Base-by-base conservation (phyloP, 1,140 invertebrate species). In the Drosophila kepulauana region DNA sequence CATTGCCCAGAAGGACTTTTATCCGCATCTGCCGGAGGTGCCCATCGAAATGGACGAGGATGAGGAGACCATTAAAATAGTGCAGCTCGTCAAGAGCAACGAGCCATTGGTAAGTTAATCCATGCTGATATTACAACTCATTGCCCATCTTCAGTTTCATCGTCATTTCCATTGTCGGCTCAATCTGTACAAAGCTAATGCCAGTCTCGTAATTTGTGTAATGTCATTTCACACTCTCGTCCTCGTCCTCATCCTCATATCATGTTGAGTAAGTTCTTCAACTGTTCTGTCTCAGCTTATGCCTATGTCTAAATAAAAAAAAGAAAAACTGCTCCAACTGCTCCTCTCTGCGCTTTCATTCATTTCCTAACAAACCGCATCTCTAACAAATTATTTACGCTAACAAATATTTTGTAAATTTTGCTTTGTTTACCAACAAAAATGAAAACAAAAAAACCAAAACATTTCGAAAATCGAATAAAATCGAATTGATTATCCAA, bases 21-120 rank as follows among this genome's bases (percentile, higher is more conserved):
- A 97, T 86, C 98, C 98, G 28, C 96, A 97, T 91, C 93, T 99
- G 66, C 97, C 97, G 1, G 97, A 98, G 89, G 95, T 98, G 77
- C 97, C 98, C 28, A 91, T 96, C 51, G 97, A 98, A 91, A 95
- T 96, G 11, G 97, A 98, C 92, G 97, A 98, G 89, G 97, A 98
- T 91, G 98, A 99, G 93, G 97, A 98, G 93, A 98, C 98, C 33
- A 96, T 99, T 59, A 99, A 99, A 94, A 98, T 99, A 93, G 98
- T 99, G 25, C 97, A 99, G 93, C 94, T 99, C 65, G 97, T 99
- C 28, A 99, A 99, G 93, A 98, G 97, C 93, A 98, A 98, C 93
- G 98, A 99, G 93, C 98, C 98, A 48, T 93, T 99, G 96, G 98
- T 99, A 95, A 95, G 96, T 94, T 56, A 43, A 66, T 61, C 6